phyloP scores from a whole-genome alignment of 2,888 invertebrate genomes.

The Eumerus sabulonum region DNA sequence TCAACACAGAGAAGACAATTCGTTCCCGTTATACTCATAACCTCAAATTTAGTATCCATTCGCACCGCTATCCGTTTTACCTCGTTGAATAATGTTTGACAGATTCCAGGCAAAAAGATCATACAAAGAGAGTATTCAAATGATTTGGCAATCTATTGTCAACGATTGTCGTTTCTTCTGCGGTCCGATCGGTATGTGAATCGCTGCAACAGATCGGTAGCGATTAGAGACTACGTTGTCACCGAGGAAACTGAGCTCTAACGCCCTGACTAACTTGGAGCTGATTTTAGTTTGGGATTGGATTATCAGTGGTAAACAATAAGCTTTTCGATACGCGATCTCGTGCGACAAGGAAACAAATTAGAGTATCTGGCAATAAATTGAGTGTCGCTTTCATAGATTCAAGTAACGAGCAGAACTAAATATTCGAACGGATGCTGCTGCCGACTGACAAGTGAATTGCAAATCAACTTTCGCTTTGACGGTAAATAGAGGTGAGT shows the following conservation, averaged over 20 bases:
- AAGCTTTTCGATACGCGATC: neutral
- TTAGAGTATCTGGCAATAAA: too few species aligned
- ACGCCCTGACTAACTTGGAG: neutral
- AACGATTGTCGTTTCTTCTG: neutral
- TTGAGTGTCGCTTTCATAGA: too few species aligned
- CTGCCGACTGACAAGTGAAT: neutral
- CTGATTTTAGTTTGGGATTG: constrained; percentile 41
- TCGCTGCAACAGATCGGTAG: constrained; percentile 25
- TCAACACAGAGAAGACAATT: too few species aligned
- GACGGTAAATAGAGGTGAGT: constrained; percentile 3
- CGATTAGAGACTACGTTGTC: constrained; percentile 7
- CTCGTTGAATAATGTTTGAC: constrained; percentile 38
- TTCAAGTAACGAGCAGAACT: too few species aligned
- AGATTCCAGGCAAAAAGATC: neutral
- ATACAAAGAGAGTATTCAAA: constrained; percentile 31
- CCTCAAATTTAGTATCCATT: constrained; percentile 27
- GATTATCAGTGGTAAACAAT: constrained; percentile 46
- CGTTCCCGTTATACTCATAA: constrained; percentile 28
- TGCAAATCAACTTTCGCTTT: constrained; percentile 4
- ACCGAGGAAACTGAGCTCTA: neutral
- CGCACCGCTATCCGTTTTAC: constrained; percentile 23
- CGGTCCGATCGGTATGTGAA: constrained; percentile 4
- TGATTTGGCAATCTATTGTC: constrained; percentile 31
- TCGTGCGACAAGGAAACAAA: neutral
- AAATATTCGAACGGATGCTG: neutral